These are phyloP conservation scores for Drosophila meridiana DNA, from an alignment of 2,888 invertebrate species.

Conservation along the genomic window DNA sequence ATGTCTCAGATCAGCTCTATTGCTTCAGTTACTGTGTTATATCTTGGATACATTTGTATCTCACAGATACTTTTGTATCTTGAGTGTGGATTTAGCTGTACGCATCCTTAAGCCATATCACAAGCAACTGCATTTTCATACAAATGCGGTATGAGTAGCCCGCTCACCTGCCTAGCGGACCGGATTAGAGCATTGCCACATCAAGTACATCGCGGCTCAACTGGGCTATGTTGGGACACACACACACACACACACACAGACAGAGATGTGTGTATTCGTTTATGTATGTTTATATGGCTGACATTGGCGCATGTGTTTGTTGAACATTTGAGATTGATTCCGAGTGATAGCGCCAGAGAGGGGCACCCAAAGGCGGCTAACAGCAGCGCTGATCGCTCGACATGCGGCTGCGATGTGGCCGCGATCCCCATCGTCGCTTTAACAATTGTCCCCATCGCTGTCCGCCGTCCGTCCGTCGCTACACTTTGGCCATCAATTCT, in stretches of 20 bases:
- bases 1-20: not conserved
- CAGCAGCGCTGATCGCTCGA: constrained; percentile 17
- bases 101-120: not conserved
- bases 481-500: constrained; percentile 50
- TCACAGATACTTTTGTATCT: constrained; percentile 2
- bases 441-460: constrained; percentile 67
- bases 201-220: constrained; percentile 1
- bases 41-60: not conserved
- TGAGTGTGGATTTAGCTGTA: not conserved
- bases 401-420: constrained; percentile 21
- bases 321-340: constrained; percentile 66
- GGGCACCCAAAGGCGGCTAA: constrained; percentile 40
- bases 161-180: not conserved
- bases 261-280: constrained; percentile 5
- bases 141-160: no score
- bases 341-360: constrained; percentile 48
- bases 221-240: not conserved
- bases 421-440: constrained; percentile 43
- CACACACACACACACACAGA: not conserved
- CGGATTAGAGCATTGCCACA: constrained; percentile 2
- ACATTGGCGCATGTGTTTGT: constrained; percentile 55
- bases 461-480: not conserved
- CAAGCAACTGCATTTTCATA: not conserved
- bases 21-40: not conserved
- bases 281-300: constrained; percentile 23